Conservation (phyloP, 2,113 vertebrate species). For the Xenopus laevis region DNA sequence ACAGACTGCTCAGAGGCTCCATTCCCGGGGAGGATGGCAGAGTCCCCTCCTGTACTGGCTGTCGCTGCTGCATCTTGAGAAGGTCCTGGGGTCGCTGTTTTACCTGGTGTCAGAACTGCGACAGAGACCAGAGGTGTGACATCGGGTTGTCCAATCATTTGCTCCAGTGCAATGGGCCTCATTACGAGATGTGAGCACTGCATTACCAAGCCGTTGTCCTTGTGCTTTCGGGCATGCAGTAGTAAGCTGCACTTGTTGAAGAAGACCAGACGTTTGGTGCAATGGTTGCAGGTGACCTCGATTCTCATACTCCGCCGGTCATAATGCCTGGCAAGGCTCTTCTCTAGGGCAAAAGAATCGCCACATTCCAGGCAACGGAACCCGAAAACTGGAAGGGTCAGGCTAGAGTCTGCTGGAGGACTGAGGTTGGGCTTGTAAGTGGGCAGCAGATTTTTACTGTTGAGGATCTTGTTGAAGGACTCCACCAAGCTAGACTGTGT, state of each 20-base stretch:
- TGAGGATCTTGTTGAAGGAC: constrained; percentile 94
- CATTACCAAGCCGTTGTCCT: constrained; percentile 94
- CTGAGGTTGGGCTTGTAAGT: constrained; percentile 86
- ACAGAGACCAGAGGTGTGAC: constrained; percentile 60
- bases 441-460: constrained; percentile 89
- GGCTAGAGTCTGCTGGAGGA: constrained; percentile 73
- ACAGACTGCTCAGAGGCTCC: constrained; percentile 60
- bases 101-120: constrained; percentile 53
- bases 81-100: constrained; percentile 48
- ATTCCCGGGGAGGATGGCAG: constrained; percentile 71
- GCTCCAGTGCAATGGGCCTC: constrained; percentile 85
- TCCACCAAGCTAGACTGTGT: constrained; percentile 91
- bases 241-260: constrained; percentile 97
- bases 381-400: constrained; percentile 72
- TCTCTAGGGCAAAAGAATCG: constrained; percentile 87
- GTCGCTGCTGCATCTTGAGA: constrained; percentile 53
- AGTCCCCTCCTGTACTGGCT: constrained; percentile 40
- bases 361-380: constrained; percentile 94
- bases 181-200: constrained; percentile 96
- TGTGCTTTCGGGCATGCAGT: constrained; percentile 90
- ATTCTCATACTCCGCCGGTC: constrained; percentile 91
- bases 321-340: constrained; percentile 87
- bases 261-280: constrained; percentile 86
- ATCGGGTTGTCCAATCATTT: constrained; percentile 90
- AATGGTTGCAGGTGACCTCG: constrained; percentile 96